Evolutionary conservation across 1,140 invertebrate genomes (phyloP), one percentile per base, ranked within the genome.

Genomic region (Drosophila bocki): DNA sequence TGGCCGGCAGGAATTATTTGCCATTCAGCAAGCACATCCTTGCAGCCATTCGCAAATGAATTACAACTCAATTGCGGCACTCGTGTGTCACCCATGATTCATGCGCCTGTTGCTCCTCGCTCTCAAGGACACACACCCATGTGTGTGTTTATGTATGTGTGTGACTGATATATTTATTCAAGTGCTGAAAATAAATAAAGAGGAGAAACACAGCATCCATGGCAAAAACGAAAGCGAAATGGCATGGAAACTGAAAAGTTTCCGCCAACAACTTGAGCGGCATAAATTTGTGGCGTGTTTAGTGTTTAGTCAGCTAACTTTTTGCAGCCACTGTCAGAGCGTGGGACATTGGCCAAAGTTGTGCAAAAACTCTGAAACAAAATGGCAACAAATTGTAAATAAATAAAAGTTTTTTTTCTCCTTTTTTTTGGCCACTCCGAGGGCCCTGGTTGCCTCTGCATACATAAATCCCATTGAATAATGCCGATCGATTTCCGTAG

Each of bases 341-440:
- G 26, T 41, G 37, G 63, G 54, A 59, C 48, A 50, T 71, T 71
- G 19, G 50, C 69, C 2, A 59, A 41, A 80, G 54, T 44, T 37
- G 37, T 22, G 62, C 39, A 39, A 35, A 79, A 79, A 48, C 47
- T 48, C 75, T 42, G 69, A 80, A 59, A 78, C 62, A 75, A 82
- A 80, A 61, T 78, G 68, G 58, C 81, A 80, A 82, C 74, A 86
- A 84, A 84, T 75, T 75, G 72, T 65, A 63, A 65, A 69, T 74
- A 69, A 78, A 86, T 86, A 82, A 67, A 77, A 85, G 51, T 67
- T 71, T 65, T 12, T 45, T 22, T 22, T 47, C 15, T 26, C 2
- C 22, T 22, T 45, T 48, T 50, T 78, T 59, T 51, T 42, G 45
- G 50, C 19, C 50, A 63, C 33, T 41, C 42, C 1, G 26, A 29